Conservation (phyloP, 1,140 invertebrate genomes). For the Papilio glaucus region DNA sequence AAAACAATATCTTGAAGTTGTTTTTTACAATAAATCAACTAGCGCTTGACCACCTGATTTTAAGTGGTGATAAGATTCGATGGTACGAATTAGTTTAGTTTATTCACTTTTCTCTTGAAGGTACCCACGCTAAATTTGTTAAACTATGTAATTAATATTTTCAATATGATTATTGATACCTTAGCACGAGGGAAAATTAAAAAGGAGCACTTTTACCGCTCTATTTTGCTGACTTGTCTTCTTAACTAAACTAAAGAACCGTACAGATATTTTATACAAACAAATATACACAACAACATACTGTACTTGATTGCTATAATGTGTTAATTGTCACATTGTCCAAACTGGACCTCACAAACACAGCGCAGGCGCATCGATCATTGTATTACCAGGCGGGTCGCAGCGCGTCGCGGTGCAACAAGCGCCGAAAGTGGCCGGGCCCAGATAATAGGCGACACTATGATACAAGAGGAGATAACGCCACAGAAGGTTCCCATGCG, state of each 20-base stretch:
- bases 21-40: no score
- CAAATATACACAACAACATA: background rate
- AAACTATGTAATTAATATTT: no score
- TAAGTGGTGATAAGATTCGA: no score
- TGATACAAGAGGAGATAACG: constrained; percentile 79
- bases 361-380: constrained; percentile 71
- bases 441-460: constrained; percentile 79
- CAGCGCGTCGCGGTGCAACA: constrained; percentile 65
- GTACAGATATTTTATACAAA: no score
- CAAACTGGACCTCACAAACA: constrained; percentile 66
- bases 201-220: no score
- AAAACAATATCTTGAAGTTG: no score
- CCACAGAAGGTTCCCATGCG: constrained; percentile 71
- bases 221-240: background rate
- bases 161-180: no score
- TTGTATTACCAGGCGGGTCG: constrained; percentile 68
- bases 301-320: constrained; percentile 19
- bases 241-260: background rate
- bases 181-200: no score
- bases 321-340: constrained; percentile 51
- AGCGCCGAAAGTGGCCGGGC: constrained; percentile 70
- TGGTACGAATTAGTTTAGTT: no score
- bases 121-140: no score
- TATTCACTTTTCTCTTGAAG: no score
- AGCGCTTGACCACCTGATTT: no score